Evolutionary conservation across 2,113 vertebrate genomes (phyloP), one percentile per base, ranked within the genome.

Genomic region (Upupa epops): DNA sequence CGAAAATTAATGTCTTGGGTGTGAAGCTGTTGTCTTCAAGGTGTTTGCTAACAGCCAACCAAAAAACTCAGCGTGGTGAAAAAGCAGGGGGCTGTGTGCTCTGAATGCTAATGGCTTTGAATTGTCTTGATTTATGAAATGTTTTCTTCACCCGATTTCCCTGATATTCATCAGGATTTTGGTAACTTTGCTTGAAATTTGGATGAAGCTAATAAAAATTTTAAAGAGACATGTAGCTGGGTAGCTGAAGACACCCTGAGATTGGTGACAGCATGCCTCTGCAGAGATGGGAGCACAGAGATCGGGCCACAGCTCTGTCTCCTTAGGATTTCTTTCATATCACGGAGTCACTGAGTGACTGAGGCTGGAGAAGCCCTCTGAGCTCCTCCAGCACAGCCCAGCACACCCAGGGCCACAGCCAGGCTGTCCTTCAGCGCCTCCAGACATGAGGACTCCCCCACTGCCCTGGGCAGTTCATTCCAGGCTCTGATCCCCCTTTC

Each of bases 121-220:
- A 86, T 55, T 42, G 37, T 40, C 61, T 45, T 83, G 82, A 83
- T 83, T 83, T 74, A 83, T 86, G 77, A 64, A 79, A 72, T 92
- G 89, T 89, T 94, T n/a, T 65, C 77, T 60, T 55, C 37, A 21
- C 68, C 28, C 58, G 56, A 70, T 89, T 75, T 78, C 34, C 32
- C 40, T 21, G 48, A n/a, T 29, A 86, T 83, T 49, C 77, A 46
- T 83, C 86, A 71, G 28, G n/a, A 70, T 86, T 92, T 40, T 46
- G 46, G 74, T n/a, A 28, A 7, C 34, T 29, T 58, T 46, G 63
- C 37, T 65, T 46, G 69, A 46, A 36, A 64, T 32, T 25, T 60
- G 51, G 46, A 40, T 31, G 61, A 78, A 86, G 46, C 51, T 83
- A 32, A 55, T 31, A 2, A n/a, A 48, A 65, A 56, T 2, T 20